These are phyloP conservation scores for Knipowitschia caucasica DNA, from an alignment of 2,797 vertebrate genomes.

Conservation along the genomic window DNA sequence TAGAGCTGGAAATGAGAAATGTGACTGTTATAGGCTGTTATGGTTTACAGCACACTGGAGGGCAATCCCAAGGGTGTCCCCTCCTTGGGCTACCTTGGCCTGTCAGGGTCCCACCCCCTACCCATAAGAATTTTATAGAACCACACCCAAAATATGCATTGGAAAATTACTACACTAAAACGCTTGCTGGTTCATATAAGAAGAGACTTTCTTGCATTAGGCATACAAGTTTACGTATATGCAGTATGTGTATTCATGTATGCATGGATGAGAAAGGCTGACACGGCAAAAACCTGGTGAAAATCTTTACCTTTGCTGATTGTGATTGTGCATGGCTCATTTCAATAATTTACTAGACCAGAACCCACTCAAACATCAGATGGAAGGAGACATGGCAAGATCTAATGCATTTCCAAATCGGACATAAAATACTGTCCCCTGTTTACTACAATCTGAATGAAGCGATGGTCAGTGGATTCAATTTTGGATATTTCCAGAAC, in stretches of 20 bases:
- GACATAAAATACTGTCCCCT: no score
- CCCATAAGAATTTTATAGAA: slow-evolving; percentile 5
- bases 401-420: background rate
- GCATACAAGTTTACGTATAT: slow-evolving; percentile 9
- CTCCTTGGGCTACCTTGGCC: slow-evolving; percentile 29
- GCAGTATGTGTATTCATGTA: slow-evolving; percentile 9
- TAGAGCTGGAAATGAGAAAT: slow-evolving; percentile 57
- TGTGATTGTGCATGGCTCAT: slow-evolving; percentile 6
- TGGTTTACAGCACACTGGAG: slow-evolving; percentile 60
- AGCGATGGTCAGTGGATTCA: no score
- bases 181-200: slow-evolving; percentile 9
- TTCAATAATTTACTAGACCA: slow-evolving; percentile 55
- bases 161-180: slow-evolving; percentile 9
- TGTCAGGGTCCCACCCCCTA: slow-evolving; percentile 29
- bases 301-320: slow-evolving; percentile 10
- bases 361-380: slow-evolving; percentile 17
- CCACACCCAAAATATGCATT: slow-evolving; percentile 9
- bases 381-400: slow-evolving; percentile 1
- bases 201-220: slow-evolving; percentile 19
- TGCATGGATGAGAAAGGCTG: slow-evolving; percentile 17
- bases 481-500: no score
- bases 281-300: slow-evolving; percentile 9
- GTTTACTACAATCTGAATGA: no score
- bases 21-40: slow-evolving; percentile 60
- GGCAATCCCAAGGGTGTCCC: slow-evolving; percentile 57